phyloP scores from a whole-genome alignment of 2,797 vertebrate genomes.

The Philypnodon macrostomus region DNA sequence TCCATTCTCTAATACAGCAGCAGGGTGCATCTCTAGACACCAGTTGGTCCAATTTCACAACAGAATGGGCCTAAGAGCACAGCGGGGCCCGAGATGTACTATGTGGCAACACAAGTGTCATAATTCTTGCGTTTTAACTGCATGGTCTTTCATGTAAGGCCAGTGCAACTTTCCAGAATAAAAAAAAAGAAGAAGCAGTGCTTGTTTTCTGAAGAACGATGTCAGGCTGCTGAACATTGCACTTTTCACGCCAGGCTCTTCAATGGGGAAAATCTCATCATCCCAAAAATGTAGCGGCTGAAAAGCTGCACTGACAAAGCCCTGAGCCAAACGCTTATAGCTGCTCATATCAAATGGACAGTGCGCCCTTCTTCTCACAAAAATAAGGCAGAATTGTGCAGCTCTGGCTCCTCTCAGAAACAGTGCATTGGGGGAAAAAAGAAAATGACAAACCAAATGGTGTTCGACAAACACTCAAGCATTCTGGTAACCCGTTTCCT shows the following conservation, averaged over 20 bases:
- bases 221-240: conserved; percentile 70
- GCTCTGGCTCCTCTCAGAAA: conserved; percentile 27
- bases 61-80: conserved; percentile 54
- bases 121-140: conserved; percentile 54
- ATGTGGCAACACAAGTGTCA: conserved; percentile 50
- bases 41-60: conserved; percentile 63
- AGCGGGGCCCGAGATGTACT: conserved; percentile 41
- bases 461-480: conserved; percentile 29
- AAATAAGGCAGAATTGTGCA: conserved; percentile 22
- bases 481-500: conserved; percentile 51
- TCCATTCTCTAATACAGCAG: conserved; percentile 48
- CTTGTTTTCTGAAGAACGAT: conserved; percentile 57
- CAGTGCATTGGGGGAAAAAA: conserved; percentile 19
- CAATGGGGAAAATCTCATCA: conserved; percentile 64
- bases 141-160: conserved; percentile 51
- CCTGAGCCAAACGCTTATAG: conserved; percentile 45
- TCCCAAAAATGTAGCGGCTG: conserved; percentile 45
- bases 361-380: conserved; percentile 31
- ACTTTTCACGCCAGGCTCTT: conserved; percentile 66
- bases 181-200: conserved; percentile 42
- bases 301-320: conserved; percentile 52
- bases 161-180: conserved; percentile 48
- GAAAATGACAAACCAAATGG: conserved; percentile 26
- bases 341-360: conserved; percentile 45
- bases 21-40: conserved; percentile 56